Evolutionary conservation across 2,113 vertebrate species (phyloP).

Genomic region (Montifringilla adamsi): DNA sequence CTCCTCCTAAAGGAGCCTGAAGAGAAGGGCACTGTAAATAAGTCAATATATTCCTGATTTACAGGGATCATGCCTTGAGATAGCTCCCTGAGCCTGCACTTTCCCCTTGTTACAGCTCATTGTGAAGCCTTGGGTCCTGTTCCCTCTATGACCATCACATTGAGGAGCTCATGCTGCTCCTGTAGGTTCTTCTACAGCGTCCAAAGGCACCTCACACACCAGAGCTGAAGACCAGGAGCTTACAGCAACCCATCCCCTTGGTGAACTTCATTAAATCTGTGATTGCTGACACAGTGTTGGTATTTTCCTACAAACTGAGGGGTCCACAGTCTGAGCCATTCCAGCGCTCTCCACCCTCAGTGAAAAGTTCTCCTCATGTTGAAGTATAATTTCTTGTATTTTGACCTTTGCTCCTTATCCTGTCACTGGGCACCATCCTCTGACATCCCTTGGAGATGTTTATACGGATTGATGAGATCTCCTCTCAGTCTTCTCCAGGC

Average conservation of each 20-base stretch:
- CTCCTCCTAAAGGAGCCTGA: background rate
- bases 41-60: background rate
- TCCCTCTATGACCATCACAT: background rate
- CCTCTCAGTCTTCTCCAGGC: background rate
- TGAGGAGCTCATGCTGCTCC: background rate
- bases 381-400: background rate
- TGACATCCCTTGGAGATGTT: background rate
- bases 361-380: fast-evolving
- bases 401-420: background rate
- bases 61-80: background rate
- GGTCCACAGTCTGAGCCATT: fast-evolving
- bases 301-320: background rate
- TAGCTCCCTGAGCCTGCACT: background rate
- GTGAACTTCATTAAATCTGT: background rate
- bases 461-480: background rate
- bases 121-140: background rate
- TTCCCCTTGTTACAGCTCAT: background rate
- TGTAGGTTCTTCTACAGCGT: background rate
- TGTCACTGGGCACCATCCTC: background rate
- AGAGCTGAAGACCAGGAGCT: background rate
- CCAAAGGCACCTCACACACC: background rate
- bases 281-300: background rate
- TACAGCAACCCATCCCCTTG: background rate
- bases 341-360: background rate
- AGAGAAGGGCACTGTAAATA: background rate